Evolutionary conservation across 1,140 invertebrate species (phyloP).

Genomic region (Drosophila kepulauana): DNA sequence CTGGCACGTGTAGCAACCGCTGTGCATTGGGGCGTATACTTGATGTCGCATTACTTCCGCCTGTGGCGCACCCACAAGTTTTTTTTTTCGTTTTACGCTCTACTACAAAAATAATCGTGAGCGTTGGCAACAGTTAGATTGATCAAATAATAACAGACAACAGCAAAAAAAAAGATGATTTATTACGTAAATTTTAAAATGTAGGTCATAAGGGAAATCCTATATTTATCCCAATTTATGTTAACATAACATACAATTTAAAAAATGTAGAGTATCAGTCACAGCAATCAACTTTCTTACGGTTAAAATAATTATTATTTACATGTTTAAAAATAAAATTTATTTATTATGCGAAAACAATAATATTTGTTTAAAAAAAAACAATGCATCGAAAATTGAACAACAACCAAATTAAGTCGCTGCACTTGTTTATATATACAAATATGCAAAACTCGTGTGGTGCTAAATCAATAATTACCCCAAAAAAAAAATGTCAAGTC

Average conservation of each 20-base stretch:
- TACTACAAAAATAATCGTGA: constrained; percentile 21
- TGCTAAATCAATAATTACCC: neutral
- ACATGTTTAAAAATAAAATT: constrained; percentile 11
- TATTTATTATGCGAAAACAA: constrained; percentile 12
- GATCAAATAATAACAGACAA: constrained; percentile 5
- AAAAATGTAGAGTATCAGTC: too few relatives aligned
- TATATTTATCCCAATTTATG: neutral
- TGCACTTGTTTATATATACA: constrained; percentile 15
- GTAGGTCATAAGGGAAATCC: neutral
- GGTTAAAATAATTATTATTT: neutral
- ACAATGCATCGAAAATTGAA: neutral
- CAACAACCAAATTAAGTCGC: neutral
- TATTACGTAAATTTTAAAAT: constrained; percentile 11
- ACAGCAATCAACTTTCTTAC: neutral
- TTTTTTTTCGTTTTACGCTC: neutral
- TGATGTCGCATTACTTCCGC: constrained; percentile 41
- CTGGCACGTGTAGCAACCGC: constrained; percentile 50
- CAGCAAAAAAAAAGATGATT: constrained; percentile 1
- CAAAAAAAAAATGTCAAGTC: neutral
- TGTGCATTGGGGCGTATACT: constrained; percentile 46
- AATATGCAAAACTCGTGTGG: neutral
- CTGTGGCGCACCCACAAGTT: constrained; percentile 28
- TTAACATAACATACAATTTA: too few relatives aligned
- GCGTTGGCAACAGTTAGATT: neutral
- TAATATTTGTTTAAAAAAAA: neutral